Evolutionary conservation across 2,113 vertebrate species (phyloP), one percentile per base, ranked within the genome.

Genomic region (Tyto alba): DNA sequence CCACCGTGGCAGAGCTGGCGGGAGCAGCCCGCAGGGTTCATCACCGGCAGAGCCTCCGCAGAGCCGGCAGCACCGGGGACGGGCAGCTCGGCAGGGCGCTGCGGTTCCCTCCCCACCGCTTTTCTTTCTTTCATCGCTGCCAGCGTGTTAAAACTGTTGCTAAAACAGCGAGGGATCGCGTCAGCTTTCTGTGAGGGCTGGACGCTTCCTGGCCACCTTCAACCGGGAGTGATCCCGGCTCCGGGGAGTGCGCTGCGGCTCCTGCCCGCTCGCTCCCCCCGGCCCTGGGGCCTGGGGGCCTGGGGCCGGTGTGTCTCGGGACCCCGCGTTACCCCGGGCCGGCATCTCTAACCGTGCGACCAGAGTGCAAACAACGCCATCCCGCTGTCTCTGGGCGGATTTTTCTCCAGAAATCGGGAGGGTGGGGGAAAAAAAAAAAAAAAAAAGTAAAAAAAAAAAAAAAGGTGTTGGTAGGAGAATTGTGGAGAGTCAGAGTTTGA

Each of bases 201-300:
- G 34, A 22, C 1, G 3, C 38, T 26, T 32, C 43, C 43, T 2
- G 69, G 22, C 14, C 74, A 50, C 83, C 63, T 79, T 57, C 26
- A 10, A 0, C 7, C 19, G 7, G 47, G 30, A 9, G 2, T 6
- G 56, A 13, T 16, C 36, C 36, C 19, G 10, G 29, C 18, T 1
- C 22, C 45, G 22, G 15, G 48, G 21, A 21, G 6, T 19, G 50
- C 16, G 7, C 22, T 13, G 38, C 7, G 6, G 45, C n/a, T 78
- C 34, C 75, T 45, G 83, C 48, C 14, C 55, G 3, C 21, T 23
- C 27, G 4, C n/a, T n/a, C n/a, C n/a, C n/a, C n/a, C n/a, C n/a
- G n/a, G n/a, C n/a, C n/a, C n/a, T n/a, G n/a, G n/a, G n/a, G n/a
- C n/a, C n/a, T n/a, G n/a, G n/a, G 43, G 71, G 20, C 41, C 56